Conservation (phyloP, 2,113 vertebrate species). For the Thalassoma bifasciatum region DNA sequence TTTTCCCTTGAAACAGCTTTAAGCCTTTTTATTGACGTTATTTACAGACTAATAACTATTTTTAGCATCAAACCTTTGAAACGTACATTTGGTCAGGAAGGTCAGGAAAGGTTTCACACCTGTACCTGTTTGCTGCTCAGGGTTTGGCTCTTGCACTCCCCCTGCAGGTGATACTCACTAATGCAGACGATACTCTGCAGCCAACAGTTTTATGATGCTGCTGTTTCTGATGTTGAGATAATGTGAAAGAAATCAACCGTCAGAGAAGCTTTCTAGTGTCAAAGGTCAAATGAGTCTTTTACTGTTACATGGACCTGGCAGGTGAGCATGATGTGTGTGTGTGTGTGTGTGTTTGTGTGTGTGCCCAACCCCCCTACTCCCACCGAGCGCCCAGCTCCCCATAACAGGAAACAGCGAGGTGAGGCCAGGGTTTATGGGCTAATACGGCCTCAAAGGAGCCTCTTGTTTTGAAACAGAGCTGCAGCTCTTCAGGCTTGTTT, state of each 20-base stretch:
- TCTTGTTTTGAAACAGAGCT: slow-evolving; percentile 78
- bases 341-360: slow-evolving; percentile 12
- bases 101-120: not conserved
- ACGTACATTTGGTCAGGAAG: too few species aligned
- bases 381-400: slow-evolving; percentile 52
- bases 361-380: not conserved
- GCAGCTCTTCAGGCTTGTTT: slow-evolving; percentile 76
- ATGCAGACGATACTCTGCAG: not conserved
- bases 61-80: too few species aligned
- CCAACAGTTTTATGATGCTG: slow-evolving; percentile 6
- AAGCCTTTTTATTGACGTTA: too few species aligned
- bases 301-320: slow-evolving; percentile 45
- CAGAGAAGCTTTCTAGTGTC: slow-evolving; percentile 9
- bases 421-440: slow-evolving; percentile 78
- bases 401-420: slow-evolving; percentile 79
- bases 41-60: too few species aligned
- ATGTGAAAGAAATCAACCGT: too few species aligned
- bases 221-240: too few species aligned
- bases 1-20: too few species aligned
- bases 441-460: slow-evolving; percentile 73
- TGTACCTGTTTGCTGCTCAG: not conserved
- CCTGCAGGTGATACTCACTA: slow-evolving; percentile 4
- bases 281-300: slow-evolving; percentile 35
- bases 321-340: slow-evolving; percentile 37
- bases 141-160: not conserved